Base-by-base conservation (phyloP, 2,797 vertebrate genomes). In the Falco columbarius region DNA sequence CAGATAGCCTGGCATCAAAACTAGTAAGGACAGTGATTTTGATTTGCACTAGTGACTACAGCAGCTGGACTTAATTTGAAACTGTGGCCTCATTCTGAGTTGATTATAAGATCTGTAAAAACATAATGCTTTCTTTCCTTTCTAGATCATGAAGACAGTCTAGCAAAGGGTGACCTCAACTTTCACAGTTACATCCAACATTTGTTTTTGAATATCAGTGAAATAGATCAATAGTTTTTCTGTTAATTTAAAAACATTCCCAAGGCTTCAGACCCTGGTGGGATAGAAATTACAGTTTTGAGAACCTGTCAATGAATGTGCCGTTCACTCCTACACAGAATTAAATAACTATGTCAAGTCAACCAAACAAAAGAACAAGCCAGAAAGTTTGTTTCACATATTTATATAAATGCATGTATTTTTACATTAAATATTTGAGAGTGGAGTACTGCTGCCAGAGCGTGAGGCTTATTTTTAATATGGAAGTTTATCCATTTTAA, bases 401-500 rank as follows among this genome's bases (percentile, higher is more conserved):
- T 66, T 89, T 52, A 24, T 8, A 76, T 66, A 91, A 90, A 67
- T n/a, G 10, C 7, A 15, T 44, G 3, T n/a, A 55, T 44, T 93
- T 90, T 90, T 84, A 26, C 12, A 63, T 63, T 73, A 74, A 79
- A 34, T 71, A 49, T 75, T 87, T 90, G 49, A 66, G 21, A 92
- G 8, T 44, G 17, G 54, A 96, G 51, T 56, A 77, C 14, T 56
- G 30, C 80, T 88, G 27, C 22, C 30, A 46, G 40, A 85, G 8
- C 6, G 1, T 34, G 56, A 80, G 13, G 26, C 7, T 77, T 63
- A 52, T 82, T 94, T 84, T 70, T 81, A 81, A 83, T 83, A 79
- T 73, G 34, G 49, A 67, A 56, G n/a, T 90, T 82, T 86, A 80
- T 76, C 68, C 10, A 59, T 94, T 95, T 90, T 51, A 93, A 94